phyloP scores from a whole-genome alignment of 2,113 vertebrate genomes.

The Felis chaus region DNA sequence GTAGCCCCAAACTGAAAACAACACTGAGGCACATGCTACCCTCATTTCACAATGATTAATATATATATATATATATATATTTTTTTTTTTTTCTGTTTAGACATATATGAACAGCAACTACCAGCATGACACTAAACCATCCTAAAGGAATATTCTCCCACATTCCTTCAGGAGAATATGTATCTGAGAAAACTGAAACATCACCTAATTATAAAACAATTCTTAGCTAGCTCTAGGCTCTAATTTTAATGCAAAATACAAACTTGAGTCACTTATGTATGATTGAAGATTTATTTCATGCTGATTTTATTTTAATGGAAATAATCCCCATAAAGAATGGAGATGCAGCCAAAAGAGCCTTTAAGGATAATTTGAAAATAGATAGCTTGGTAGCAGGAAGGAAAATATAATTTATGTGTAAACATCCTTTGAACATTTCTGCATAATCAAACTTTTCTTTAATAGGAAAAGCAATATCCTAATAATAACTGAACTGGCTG shows the following conservation, averaged over 20 bases:
- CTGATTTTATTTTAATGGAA: slow-evolving; percentile 68
- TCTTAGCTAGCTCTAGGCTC: slow-evolving; percentile 45
- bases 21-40: background rate
- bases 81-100: background rate
- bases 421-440: slow-evolving; percentile 9
- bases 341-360: slow-evolving; percentile 7
- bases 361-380: slow-evolving; percentile 64
- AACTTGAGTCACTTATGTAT: slow-evolving; percentile 34
- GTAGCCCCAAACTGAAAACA: slow-evolving; percentile 26
- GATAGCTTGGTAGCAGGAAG: slow-evolving; percentile 33
- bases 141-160: background rate
- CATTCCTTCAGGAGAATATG: slow-evolving; percentile 23
- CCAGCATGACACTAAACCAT: background rate
- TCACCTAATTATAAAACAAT: background rate
- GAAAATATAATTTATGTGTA: background rate
- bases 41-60: background rate
- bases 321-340: slow-evolving; percentile 65
- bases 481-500: slow-evolving; percentile 20
- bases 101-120: background rate
- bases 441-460: slow-evolving; percentile 60
- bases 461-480: slow-evolving; percentile 48
- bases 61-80: too few relatives aligned
- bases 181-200: slow-evolving; percentile 32
- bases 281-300: slow-evolving; percentile 48
- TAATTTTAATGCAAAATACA: slow-evolving; percentile 57